These are phyloP conservation scores for Nasonia oneida DNA, from an alignment of 2,888 invertebrate genomes.

Conservation along the genomic window DNA sequence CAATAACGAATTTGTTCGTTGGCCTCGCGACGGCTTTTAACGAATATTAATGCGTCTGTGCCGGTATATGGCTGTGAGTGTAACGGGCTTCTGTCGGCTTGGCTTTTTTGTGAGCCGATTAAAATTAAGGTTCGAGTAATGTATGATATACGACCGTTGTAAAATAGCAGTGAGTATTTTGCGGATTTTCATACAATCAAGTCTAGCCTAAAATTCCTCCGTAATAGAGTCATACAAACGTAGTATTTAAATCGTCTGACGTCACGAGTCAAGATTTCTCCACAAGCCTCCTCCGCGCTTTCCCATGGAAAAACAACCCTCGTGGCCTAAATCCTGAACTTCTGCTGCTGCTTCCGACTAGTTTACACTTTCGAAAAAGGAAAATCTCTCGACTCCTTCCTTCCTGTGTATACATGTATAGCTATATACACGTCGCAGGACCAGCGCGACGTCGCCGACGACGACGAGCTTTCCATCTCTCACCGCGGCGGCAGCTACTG, in stretches of 20 bases:
- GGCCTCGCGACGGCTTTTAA: background rate
- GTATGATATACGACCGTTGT: too few relatives aligned
- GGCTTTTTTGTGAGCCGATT: background rate
- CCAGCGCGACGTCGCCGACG: background rate
- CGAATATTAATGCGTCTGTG: background rate
- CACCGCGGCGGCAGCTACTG: background rate
- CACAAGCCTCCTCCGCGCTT: too few relatives aligned
- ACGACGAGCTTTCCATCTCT: constrained; percentile 2
- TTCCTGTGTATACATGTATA: background rate
- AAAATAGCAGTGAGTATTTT: too few relatives aligned
- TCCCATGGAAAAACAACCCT: background rate
- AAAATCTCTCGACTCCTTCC: background rate
- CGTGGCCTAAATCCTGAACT: background rate
- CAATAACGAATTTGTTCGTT: too few relatives aligned
- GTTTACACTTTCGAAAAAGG: constrained; percentile 26
- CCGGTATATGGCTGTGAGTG: background rate
- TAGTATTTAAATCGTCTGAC: background rate
- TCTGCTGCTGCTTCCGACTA: background rate
- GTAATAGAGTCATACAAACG: too few relatives aligned
- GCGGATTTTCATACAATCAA: too few relatives aligned
- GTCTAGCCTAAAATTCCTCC: too few relatives aligned
- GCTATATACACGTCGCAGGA: background rate
- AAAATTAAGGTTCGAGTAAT: too few relatives aligned
- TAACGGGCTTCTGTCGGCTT: background rate
- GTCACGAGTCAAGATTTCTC: background rate